phyloP scores from a whole-genome alignment of 2,888 invertebrate genomes.

The Eristalis tenax region DNA sequence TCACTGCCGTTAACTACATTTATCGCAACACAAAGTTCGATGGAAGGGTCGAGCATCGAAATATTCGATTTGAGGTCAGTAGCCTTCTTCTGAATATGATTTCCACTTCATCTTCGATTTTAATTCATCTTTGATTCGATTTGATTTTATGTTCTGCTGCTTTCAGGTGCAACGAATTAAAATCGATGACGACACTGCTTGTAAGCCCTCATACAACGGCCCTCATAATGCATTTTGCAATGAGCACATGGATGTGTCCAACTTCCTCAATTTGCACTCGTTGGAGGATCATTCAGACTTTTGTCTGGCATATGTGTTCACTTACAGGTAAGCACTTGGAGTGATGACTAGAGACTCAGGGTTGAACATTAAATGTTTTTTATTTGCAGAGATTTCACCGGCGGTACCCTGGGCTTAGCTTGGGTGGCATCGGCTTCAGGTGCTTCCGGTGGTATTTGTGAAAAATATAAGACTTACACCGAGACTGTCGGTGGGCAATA shows the following conservation, averaged over 20 bases:
- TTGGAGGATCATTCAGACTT: constrained; percentile 98
- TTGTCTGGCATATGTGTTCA: constrained; percentile 99
- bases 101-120: no score
- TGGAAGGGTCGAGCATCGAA: constrained; percentile 93
- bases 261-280: constrained; percentile 98
- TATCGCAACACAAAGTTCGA: constrained; percentile 97
- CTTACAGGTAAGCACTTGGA: constrained; percentile 84
- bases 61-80: constrained; percentile 96
- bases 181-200: constrained; percentile 96
- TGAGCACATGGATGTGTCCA: constrained; percentile 99
- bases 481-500: constrained; percentile 97
- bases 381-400: constrained; percentile 92
- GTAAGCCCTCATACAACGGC: constrained; percentile 84
- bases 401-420: constrained; percentile 98
- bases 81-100: background rate
- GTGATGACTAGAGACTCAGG: background rate
- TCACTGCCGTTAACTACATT: constrained; percentile 98
- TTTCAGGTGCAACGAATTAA: constrained; percentile 82
- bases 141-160: background rate
- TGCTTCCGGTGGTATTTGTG: constrained; percentile 99
- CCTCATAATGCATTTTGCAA: constrained; percentile 95
- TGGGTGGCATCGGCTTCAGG: constrained; percentile 99
- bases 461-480: constrained; percentile 97
- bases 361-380: no score
- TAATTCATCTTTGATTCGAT: no score